phyloP scores from a whole-genome alignment of 2,888 invertebrate genomes.

The Scaptodrosophila latifasciaeformis region DNA sequence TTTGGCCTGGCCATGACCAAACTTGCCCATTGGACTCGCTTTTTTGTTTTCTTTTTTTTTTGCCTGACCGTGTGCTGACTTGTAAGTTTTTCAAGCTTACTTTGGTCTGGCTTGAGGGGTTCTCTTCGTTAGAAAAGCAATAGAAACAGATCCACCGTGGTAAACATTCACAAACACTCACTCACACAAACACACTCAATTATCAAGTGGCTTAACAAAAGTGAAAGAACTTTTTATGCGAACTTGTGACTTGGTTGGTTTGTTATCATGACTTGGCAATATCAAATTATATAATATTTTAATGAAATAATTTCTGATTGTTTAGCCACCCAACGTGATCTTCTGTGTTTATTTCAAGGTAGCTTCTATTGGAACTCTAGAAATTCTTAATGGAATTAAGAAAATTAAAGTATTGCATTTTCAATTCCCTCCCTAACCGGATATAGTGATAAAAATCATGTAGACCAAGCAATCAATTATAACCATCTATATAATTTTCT shows the following conservation, averaged over 20 bases:
- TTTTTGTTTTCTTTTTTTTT: not conserved
- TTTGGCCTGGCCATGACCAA: conserved; percentile 3
- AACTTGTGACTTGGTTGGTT: too few relatives aligned
- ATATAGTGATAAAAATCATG: not conserved
- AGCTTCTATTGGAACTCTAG: too few relatives aligned
- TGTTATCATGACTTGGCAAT: too few relatives aligned
- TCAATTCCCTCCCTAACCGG: not conserved
- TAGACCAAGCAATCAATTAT: not conserved
- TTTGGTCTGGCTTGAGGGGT: not conserved
- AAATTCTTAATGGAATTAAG: too few relatives aligned
- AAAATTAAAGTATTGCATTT: too few relatives aligned
- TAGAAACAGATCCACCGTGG: not conserved
- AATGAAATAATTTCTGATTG: too few relatives aligned
- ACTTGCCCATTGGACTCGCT: conserved; percentile 7
- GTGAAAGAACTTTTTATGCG: conserved; percentile 53
- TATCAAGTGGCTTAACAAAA: conserved; percentile 38
- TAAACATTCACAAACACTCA: too few relatives aligned
- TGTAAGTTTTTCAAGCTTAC: not conserved
- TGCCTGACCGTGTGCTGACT: not conserved
- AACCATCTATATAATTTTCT: not conserved
- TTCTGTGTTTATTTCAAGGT: too few relatives aligned
- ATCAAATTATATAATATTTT: not conserved
- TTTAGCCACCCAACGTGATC: too few relatives aligned
- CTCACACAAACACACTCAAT: too few relatives aligned
- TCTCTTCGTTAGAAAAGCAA: conserved; percentile 3